Evolutionary conservation across 2,888 invertebrate species (phyloP).

Genomic region (Chalcis sispes): DNA sequence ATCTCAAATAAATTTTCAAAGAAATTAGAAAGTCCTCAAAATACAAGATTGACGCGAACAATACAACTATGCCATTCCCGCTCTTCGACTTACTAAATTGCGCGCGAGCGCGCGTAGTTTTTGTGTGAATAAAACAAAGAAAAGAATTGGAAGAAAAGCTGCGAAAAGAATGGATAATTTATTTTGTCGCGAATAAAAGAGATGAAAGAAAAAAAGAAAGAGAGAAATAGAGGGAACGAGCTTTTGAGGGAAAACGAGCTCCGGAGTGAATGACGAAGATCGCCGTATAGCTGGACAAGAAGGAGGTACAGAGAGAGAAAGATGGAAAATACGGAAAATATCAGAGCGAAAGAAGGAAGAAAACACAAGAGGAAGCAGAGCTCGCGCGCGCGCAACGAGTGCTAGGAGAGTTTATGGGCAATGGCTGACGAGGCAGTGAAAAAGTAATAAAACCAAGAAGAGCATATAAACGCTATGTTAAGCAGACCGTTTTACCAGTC

Average conservation of each 20-base stretch:
- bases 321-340: not conserved
- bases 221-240: too few relatives aligned
- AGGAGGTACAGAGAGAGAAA: conserved; percentile 11
- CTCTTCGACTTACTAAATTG: not conserved
- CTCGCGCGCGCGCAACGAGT: conserved; percentile 8
- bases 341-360: conserved; percentile 1
- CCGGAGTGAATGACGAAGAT: conserved; percentile 42
- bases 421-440: conserved; percentile 76
- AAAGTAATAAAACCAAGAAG: conserved; percentile 74
- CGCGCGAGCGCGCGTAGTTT: not conserved
- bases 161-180: conserved; percentile 40
- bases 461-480: conserved; percentile 76
- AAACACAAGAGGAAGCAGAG: not conserved
- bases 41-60: not conserved
- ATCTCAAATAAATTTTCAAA: too few relatives aligned
- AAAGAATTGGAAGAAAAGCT: not conserved
- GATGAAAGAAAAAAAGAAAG: conserved; percentile 27
- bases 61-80: not conserved
- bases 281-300: conserved; percentile 3
- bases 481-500: conserved; percentile 75
- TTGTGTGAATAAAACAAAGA: not conserved
- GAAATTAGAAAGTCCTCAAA: not conserved
- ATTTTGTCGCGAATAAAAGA: conserved; percentile 44
- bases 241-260: conserved; percentile 43
- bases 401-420: conserved; percentile 72